These are phyloP conservation scores for Platyrinchus mystaceus DNA, from an alignment of 2,797 vertebrate genomes.

Conservation along the genomic window DNA sequence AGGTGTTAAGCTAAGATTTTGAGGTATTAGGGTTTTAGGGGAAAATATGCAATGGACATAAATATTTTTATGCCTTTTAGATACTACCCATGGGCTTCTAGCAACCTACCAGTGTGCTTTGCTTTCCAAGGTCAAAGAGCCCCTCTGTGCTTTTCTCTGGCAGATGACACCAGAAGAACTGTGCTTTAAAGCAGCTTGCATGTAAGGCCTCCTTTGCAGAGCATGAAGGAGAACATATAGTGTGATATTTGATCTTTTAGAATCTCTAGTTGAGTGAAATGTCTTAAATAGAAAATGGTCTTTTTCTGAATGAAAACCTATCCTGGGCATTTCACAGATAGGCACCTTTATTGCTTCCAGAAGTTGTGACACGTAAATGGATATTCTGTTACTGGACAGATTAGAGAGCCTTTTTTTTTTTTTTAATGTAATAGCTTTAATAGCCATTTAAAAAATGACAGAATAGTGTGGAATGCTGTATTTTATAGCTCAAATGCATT, in stretches of 20 bases:
- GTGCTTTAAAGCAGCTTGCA: background rate
- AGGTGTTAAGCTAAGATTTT: background rate
- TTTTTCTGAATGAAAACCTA: slow-evolving; percentile 21
- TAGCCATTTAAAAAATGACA: background rate
- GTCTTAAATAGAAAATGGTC: background rate
- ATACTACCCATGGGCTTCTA: background rate
- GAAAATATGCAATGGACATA: background rate
- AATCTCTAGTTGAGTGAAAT: slow-evolving; percentile 5
- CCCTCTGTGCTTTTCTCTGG: background rate
- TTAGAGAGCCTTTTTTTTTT: background rate
- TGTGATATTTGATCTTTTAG: background rate
- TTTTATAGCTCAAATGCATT: slow-evolving; percentile 10
- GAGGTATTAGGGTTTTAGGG: background rate
- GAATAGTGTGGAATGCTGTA: background rate
- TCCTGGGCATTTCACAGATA: background rate
- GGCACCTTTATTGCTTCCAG: slow-evolving; percentile 61
- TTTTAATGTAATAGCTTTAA: background rate
- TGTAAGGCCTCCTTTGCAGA: background rate
- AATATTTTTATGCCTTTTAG: background rate
- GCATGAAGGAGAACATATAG: background rate
- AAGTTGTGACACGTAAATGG: slow-evolving; percentile 12
- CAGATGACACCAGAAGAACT: background rate
- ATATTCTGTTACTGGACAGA: slow-evolving; percentile 22
- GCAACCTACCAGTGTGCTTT: background rate
- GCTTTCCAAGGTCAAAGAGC: background rate